phyloP scores from a whole-genome alignment of 2,888 invertebrate species.

The Drosophila nigricruria region DNA sequence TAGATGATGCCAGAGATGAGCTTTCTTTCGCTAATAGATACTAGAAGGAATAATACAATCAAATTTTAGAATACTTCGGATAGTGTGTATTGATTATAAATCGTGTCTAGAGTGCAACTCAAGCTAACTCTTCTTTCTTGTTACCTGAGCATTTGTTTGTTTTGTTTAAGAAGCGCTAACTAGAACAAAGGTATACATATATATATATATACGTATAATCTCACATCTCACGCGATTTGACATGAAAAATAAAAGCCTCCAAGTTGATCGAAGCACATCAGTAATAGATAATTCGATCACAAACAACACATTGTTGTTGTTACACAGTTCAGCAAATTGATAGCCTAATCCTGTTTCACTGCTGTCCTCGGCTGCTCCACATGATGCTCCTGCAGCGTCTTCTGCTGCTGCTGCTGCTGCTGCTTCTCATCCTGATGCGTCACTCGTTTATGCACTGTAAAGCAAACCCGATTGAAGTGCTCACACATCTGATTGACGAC shows the following conservation, averaged over 20 bases:
- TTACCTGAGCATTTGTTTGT: slow-evolving; percentile 30
- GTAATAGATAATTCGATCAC: slow-evolving; percentile 2
- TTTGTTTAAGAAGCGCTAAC: slow-evolving; percentile 27
- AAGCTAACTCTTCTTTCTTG: slow-evolving; percentile 23
- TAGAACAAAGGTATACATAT: slow-evolving; percentile 5
- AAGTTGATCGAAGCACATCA: slow-evolving; percentile 9
- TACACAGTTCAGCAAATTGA: neutral
- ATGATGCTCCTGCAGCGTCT: slow-evolving; percentile 10
- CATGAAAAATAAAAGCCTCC: slow-evolving; percentile 18
- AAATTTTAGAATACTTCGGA: slow-evolving; percentile 17
- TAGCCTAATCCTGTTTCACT: slow-evolving; percentile 32
- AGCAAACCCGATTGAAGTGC: slow-evolving; percentile 96
- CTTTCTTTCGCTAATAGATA: slow-evolving; percentile 6
- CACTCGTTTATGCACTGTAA: slow-evolving; percentile 84
- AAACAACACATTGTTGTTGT: neutral
- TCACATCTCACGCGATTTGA: slow-evolving; percentile 27
- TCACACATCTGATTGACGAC: slow-evolving; percentile 98
- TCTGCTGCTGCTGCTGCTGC: neutral
- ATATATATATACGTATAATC: slow-evolving; percentile 19
- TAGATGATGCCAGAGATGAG: neutral
- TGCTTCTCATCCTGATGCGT: slow-evolving; percentile 12
- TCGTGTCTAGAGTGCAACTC: slow-evolving; percentile 8
- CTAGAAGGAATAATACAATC: slow-evolving; percentile 2
- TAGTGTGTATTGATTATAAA: slow-evolving; percentile 9
- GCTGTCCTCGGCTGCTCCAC: slow-evolving; percentile 4